phyloP scores from a whole-genome alignment of 1,140 invertebrate genomes.

The Monomorium pharaonis region DNA sequence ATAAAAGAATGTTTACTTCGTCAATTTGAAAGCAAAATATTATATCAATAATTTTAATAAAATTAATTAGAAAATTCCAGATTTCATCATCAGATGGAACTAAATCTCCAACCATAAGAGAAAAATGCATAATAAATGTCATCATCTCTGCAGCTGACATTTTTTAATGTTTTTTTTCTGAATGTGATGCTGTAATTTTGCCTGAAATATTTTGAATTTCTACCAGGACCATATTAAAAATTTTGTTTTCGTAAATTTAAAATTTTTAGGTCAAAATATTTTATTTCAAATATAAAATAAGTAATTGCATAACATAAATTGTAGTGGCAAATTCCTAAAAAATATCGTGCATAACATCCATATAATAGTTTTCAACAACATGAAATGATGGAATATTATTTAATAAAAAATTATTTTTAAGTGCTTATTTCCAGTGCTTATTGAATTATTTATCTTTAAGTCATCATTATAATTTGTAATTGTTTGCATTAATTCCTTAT shows the following conservation, averaged over 20 bases:
- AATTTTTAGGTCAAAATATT: conserved; percentile 9
- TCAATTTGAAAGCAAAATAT: conserved; percentile 28
- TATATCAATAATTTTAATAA: conserved; percentile 14
- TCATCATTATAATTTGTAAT: conserved; percentile 10
- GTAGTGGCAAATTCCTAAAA: not conserved
- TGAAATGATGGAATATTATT: conserved; percentile 21
- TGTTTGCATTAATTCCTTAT: conserved; percentile 12
- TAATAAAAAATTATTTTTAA: conserved; percentile 16
- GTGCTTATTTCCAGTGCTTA: not conserved
- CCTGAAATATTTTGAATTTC: conserved; percentile 12
- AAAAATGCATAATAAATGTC: not conserved
- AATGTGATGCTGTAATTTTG: conserved; percentile 14
- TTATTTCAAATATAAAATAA: conserved; percentile 1
- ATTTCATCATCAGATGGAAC: not conserved
- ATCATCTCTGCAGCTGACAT: conserved; percentile 20
- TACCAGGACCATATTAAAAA: conserved; percentile 4
- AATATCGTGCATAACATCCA: not conserved
- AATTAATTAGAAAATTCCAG: conserved; percentile 37
- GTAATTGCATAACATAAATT: conserved; percentile 10
- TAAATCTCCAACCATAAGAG: not conserved
- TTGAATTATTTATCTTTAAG: conserved; percentile 3
- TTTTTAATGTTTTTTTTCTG: conserved; percentile 23
- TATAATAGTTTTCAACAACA: conserved; percentile 5
- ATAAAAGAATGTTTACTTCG: conserved; percentile 14
- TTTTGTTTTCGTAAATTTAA: conserved; percentile 7